phyloP scores from a whole-genome alignment of 2,113 vertebrate genomes.

The Laterallus jamaicensis region DNA sequence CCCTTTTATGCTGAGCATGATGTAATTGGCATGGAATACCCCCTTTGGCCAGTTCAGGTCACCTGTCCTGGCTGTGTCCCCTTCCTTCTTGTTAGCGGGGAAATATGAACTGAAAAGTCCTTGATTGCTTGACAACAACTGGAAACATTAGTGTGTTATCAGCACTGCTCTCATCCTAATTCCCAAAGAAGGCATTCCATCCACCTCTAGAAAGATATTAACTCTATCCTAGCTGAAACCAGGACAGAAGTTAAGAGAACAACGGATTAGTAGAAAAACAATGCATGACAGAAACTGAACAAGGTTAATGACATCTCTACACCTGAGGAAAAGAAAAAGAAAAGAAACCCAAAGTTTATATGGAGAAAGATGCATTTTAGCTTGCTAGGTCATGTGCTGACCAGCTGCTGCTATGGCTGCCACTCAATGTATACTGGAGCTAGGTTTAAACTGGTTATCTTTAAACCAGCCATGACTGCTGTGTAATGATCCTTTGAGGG shows the following conservation, averaged over 20 bases:
- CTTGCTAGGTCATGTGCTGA: not conserved
- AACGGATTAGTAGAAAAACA: not conserved
- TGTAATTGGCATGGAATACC: too few species aligned
- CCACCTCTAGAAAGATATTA: too few species aligned
- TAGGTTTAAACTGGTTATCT: not conserved
- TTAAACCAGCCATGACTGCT: not conserved
- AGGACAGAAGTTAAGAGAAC: not conserved
- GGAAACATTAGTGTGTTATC: too few species aligned
- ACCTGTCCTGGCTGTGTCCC: too few species aligned
- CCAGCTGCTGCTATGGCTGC: not conserved
- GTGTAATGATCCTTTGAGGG: not conserved
- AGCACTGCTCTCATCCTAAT: too few species aligned
- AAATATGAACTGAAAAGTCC: too few species aligned
- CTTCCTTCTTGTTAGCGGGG: too few species aligned
- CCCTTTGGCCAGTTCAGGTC: too few species aligned
- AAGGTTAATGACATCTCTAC: not conserved
- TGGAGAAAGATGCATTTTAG: not conserved
- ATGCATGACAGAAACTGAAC: not conserved
- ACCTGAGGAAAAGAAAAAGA: not conserved
- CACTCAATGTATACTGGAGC: not conserved
- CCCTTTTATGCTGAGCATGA: too few species aligned
- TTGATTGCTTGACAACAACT: too few species aligned
- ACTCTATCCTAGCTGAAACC: too few species aligned
- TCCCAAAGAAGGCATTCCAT: too few species aligned
- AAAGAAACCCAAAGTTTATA: not conserved